Base-by-base conservation (phyloP, 2,113 vertebrate genomes). In the Chascanopsetta lugubris region DNA sequence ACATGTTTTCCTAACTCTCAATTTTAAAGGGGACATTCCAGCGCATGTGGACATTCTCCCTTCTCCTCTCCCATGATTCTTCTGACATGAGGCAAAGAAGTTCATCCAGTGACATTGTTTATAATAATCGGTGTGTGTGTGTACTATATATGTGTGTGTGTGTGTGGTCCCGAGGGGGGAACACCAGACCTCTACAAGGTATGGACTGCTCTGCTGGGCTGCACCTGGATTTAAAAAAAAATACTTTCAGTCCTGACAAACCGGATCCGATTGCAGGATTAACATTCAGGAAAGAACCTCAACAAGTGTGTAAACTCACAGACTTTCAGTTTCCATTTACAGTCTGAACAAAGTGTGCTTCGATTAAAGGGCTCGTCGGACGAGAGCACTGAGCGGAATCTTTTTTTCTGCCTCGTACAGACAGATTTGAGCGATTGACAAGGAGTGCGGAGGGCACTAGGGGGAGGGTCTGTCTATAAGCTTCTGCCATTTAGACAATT, bases 181-280 rank as follows among this genome's bases (percentile, higher is more conserved):
- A 10, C 15, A 17, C 2, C 4, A 47, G 15, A 12, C 45, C n/a
- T 27, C 21, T 22, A 3, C 0, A 21, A 47, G 40, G 34, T 12
- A 53, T 45, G 38, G 2, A 6, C 17, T 1, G 10, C 61, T 43
- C 36, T 46, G 24, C 18, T 48, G 21, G 20, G 10, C 42, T 24
- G 8, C 27, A 42, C 62, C 30, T 61, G 70, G 55, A 61, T 49
- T 20, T n/a, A 8, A 22, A 40, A 73, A 30, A 25, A 17, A 25
- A 13, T n/a, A n/a, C n/a, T 6, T 6, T 56, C 12, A 32, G 9
- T 38, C n/a, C 20, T 24, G 18, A 45, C 43, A 55, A 55, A 56
- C 59, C 40, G 30, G 42, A 45, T 27, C 34, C 30, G 26, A 54
- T 27, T n/a, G 3, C 13, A 2, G 22, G 25, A 43, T 12, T 20